A percentile compares a stretch with the other conserved stretches of the same genome.
Conservation (phyloP, 2,888 invertebrate species). For the Morpho helenor region DNA sequence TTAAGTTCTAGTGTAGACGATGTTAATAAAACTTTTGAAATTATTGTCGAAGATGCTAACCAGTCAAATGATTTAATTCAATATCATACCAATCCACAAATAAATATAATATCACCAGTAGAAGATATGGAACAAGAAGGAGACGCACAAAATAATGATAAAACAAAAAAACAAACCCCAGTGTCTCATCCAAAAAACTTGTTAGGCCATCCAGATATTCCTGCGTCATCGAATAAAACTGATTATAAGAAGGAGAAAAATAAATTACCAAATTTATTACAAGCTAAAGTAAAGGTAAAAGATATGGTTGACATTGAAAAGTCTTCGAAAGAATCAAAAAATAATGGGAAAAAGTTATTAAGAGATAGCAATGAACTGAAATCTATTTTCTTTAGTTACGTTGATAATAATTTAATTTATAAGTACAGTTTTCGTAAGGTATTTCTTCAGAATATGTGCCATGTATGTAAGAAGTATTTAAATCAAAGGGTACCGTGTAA, state of each 20-base stretch:
- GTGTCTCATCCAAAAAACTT: conserved; percentile 77
- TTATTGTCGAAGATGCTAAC: conserved; percentile 53
- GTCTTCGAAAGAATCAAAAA: conserved; percentile 39
- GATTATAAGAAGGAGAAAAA: conserved; percentile 75
- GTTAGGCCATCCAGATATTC: conserved; percentile 72
- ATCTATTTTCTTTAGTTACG: conserved; percentile 59
- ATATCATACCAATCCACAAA: conserved; percentile 48
- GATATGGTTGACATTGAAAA: conserved; percentile 52
- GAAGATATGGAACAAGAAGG: conserved; percentile 42
- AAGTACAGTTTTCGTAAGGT: conserved; percentile 83
- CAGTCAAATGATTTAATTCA: conserved; percentile 24
- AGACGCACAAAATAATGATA: conserved; percentile 30
- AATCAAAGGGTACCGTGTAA: conserved; percentile 53
- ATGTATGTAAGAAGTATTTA: conserved; percentile 65
- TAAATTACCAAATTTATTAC: conserved; percentile 60
- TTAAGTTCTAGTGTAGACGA: conserved; percentile 64
- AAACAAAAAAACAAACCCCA: conserved; percentile 39
- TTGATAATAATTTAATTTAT: conserved; percentile 80
- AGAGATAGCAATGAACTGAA: conserved; percentile 41
- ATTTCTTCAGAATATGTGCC: conserved; percentile 80
- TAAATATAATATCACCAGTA: conserved; percentile 52
- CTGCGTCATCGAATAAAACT: conserved; percentile 74
- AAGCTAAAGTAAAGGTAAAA: conserved; percentile 68
- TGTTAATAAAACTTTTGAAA: conserved; percentile 64
- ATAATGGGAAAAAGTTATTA: conserved; percentile 39